phyloP scores from a whole-genome alignment of 2,888 invertebrate genomes.

The Lingula anatina region DNA sequence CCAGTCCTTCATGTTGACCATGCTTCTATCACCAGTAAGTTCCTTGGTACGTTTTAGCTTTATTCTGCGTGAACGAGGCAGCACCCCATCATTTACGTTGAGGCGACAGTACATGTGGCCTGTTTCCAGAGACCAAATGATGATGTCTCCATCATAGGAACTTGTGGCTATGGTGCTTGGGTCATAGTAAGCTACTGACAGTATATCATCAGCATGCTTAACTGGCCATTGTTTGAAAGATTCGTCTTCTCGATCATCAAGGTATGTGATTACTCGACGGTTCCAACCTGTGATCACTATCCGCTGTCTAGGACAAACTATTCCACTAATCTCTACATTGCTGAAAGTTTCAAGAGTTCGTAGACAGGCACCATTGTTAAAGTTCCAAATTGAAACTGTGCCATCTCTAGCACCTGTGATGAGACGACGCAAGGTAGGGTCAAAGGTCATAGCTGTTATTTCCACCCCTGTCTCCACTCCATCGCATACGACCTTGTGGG shows the following conservation, averaged over 20 bases:
- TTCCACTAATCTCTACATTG: conserved; percentile 58
- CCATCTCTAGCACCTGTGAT: conserved; percentile 77
- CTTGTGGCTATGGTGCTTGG: conserved; percentile 55
- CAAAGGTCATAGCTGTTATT: conserved; percentile 73
- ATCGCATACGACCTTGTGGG: conserved; percentile 63
- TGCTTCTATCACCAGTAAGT: too few relatives aligned
- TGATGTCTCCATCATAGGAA: conserved; percentile 72
- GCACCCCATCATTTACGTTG: conserved; percentile 4
- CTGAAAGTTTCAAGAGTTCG: conserved; percentile 64
- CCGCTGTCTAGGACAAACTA: conserved; percentile 57
- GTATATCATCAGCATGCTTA: conserved; percentile 71
- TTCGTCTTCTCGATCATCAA: conserved; percentile 44
- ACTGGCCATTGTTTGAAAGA: conserved; percentile 65
- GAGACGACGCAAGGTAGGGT: conserved; percentile 68
- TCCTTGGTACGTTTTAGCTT: too few relatives aligned
- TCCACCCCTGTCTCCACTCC: conserved; percentile 66
- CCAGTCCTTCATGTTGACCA: too few relatives aligned
- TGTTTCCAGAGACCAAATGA: conserved; percentile 78
- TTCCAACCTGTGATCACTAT: conserved; percentile 74
- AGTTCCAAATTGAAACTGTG: conserved; percentile 77
- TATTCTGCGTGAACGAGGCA: too few relatives aligned
- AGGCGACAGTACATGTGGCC: conserved; percentile 53
- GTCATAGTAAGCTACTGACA: conserved; percentile 60
- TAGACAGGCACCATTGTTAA: conserved; percentile 72
- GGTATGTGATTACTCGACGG: conserved; percentile 60